A percentile compares a stretch with the other conserved stretches of the same genome.
Evolutionary conservation across 2,888 invertebrate species (phyloP).

Genomic region (Drosophila neonasuta): DNA sequence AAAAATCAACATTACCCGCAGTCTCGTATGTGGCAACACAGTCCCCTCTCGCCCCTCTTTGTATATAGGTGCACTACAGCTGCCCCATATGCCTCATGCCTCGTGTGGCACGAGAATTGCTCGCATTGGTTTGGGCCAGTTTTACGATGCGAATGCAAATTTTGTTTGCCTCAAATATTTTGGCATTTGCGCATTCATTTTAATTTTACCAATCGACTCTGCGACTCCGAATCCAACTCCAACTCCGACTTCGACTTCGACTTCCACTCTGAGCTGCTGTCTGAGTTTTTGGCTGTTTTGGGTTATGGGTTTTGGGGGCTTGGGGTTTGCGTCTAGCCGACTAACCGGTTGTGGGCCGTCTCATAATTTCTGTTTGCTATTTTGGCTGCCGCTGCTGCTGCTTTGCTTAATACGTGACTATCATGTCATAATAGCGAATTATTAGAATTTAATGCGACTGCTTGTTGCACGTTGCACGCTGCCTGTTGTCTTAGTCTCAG

Average conservation of each 20-base stretch:
- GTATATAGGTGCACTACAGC: background rate
- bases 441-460: slow-evolving; percentile 74
- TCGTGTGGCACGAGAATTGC: slow-evolving; percentile 43
- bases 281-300: slow-evolving; percentile 18
- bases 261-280: slow-evolving; percentile 7
- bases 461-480: slow-evolving; percentile 37
- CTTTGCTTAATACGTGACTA: slow-evolving; percentile 74
- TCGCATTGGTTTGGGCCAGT: slow-evolving; percentile 59
- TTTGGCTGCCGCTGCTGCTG: slow-evolving; percentile 41
- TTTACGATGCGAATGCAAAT: slow-evolving; percentile 62
- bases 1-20: slow-evolving; percentile 34
- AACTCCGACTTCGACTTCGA: background rate
- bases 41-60: background rate
- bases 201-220: slow-evolving; percentile 54
- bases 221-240: slow-evolving; percentile 3
- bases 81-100: slow-evolving; percentile 13
- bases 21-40: slow-evolving; percentile 38
- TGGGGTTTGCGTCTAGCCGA: slow-evolving; percentile 36
- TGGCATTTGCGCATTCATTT: slow-evolving; percentile 78
- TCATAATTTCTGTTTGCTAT: slow-evolving; percentile 72
- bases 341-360: slow-evolving; percentile 68
- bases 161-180: slow-evolving; percentile 68
- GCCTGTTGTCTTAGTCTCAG: slow-evolving; percentile 11
- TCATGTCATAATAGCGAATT: slow-evolving; percentile 78
- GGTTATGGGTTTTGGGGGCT: slow-evolving; percentile 31